These are phyloP conservation scores for Drosophila athabasca DNA, from an alignment of 1,140 invertebrate genomes.

Conservation along the genomic window DNA sequence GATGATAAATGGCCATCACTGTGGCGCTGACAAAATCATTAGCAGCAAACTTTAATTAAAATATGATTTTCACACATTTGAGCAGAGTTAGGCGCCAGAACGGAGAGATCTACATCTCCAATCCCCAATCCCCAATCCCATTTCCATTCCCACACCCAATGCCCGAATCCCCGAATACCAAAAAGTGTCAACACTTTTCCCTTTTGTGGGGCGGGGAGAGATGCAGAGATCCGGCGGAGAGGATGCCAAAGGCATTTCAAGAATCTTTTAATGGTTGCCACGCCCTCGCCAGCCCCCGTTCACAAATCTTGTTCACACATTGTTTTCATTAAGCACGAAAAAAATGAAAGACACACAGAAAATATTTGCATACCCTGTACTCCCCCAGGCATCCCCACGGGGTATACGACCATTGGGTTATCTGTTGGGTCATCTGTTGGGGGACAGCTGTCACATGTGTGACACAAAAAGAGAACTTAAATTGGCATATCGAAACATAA, in stretches of 20 bases:
- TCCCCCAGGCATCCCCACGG: too few relatives aligned
- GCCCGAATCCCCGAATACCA: not conserved
- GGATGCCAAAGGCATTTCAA: slow-evolving; percentile 48
- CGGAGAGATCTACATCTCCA: slow-evolving; percentile 3
- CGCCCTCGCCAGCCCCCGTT: slow-evolving; percentile 36
- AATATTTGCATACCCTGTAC: slow-evolving; percentile 54
- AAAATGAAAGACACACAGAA: slow-evolving; percentile 30
- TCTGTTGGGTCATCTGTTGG: too few relatives aligned
- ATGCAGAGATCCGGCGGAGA: not conserved
- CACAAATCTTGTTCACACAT: slow-evolving; percentile 78
- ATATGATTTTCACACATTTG: slow-evolving; percentile 67
- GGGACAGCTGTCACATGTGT: too few relatives aligned
- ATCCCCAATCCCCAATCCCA: not conserved
- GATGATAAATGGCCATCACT: slow-evolving; percentile 65
- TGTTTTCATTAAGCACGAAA: slow-evolving; percentile 75
- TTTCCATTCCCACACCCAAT: not conserved
- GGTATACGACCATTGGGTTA: too few relatives aligned
- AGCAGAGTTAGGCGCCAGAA: slow-evolving; percentile 62
- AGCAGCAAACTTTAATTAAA: slow-evolving; percentile 71
- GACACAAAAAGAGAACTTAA: too few relatives aligned
- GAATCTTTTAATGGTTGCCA: slow-evolving; percentile 70
- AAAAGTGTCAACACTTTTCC: slow-evolving; percentile 61
- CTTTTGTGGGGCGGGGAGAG: not conserved
- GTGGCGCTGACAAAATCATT: slow-evolving; percentile 72
- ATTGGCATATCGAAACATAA: too few relatives aligned